Base-by-base conservation (phyloP, 1,140 invertebrate genomes). In the Temnothorax longispinosus region DNA sequence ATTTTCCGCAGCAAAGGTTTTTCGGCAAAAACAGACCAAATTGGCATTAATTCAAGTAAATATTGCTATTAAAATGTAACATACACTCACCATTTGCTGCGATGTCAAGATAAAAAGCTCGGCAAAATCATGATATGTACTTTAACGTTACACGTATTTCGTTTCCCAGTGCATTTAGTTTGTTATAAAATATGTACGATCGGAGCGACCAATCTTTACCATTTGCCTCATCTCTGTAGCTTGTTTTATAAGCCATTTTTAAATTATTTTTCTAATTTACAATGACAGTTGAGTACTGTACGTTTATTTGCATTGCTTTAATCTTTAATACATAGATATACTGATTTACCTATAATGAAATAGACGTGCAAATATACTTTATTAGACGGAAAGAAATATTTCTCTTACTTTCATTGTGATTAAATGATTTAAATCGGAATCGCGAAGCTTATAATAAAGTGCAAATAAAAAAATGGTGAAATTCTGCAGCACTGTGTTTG, bases 61-160 rank as follows among this genome's bases (percentile, higher is more conserved):
- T 56, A 44, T 81, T 2, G 11, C n/a, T 72, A 27, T 81, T 81
- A 71, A 81, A 81, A 81, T 41, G n/a, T 60, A 11, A 15, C 21
- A 52, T 64, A 50, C 8, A 13, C n/a, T 27, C 8, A 13, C n/a
- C 41, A 27, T 64, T 41, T 47, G n/a, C n/a, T 27, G n/a, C 8
- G 18, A 35, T 18, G 62, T 50, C 56, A n/a, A 62, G 75, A 77
- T 77, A 47, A 62, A 62, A 77, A 77, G 8, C 27, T 50, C 21
- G 41, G 8, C 10, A 32, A 7, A 47, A n/a, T 35, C 11, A n/a
- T 3, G 8, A 18, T 62, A 27, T 27, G 27, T 27, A n/a, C 27
- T 47, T 50, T 77, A 62, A 64, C 62, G 15, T n/a, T 13, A 32
- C 41, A 32, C 18, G 32, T 44, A 47, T 75, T 75, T 13, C 52